Evolutionary conservation across 2,797 vertebrate species (phyloP), one percentile per base, ranked within the genome.

Genomic region (Sebastes ruberrimus): DNA sequence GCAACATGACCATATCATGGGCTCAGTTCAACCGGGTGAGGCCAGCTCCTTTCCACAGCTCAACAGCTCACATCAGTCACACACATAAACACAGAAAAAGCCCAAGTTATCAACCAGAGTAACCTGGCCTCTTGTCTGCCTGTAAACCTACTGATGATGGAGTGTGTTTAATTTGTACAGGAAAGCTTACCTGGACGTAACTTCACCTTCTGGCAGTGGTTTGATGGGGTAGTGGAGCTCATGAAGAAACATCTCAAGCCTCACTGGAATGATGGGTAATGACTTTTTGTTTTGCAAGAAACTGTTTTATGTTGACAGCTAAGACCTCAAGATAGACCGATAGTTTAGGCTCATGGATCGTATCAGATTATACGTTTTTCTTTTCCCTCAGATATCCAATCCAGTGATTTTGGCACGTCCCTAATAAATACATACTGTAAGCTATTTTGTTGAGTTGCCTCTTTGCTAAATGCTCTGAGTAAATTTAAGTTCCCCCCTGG

Each of bases 121-220:
- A 20, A 28, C 18, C 2, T 57, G 9, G 3, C 13, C 1, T 11
- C 10, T 22, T 53, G 10, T 62, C 4, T 55, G 2, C 8, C 25
- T 79, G 55, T 20, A 6, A 63, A 32, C 22, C n/a, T 57, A 63
- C 67, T 77, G 42, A 84, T 23, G 10, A 2, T 42, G 13, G 5
- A 38, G 10, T 25, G 2, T 63, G 56, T 76, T 70, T 78, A 0
- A 13, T 79, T 42, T 77, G 5, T 62, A 67, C 91, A 99, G 98
- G 98, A 99, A 90, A 99, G 97, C 80, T 93, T 99, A 85, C 98
- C 97, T 0, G 97, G 98, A 76, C 96, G 98, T 79, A 99, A 97
- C 93, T 99, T 99, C 86, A 99, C 98, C 28, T 99, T 99, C 93
- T 99, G 98, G 98, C 98, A 99, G 89, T 99, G 98, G 98, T 99